phyloP scores from a whole-genome alignment of 1,140 invertebrate species.

The Brachionus paranguensis region DNA sequence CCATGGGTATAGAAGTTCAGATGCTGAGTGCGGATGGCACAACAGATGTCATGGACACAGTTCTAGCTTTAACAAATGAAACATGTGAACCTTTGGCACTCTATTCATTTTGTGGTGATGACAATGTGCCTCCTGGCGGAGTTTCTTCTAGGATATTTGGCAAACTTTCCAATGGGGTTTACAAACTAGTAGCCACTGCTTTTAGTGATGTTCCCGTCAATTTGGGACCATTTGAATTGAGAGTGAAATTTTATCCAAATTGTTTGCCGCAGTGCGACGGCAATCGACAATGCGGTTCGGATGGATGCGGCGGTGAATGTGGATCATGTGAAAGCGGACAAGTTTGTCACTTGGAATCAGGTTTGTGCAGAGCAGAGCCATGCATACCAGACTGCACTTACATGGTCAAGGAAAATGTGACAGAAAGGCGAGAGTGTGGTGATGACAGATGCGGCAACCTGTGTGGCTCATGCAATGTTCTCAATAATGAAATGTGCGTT shows the following conservation, averaged over 20 bases:
- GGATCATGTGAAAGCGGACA: neutral
- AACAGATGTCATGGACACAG: slow-evolving; percentile 1
- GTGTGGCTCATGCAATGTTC: neutral
- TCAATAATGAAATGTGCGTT: slow-evolving; percentile 12
- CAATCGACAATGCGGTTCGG: neutral
- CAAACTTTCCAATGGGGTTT: neutral
- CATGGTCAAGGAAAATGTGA: neutral
- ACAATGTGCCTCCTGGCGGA: neutral
- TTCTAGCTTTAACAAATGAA: neutral
- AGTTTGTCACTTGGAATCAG: neutral
- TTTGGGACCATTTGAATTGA: neutral
- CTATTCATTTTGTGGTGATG: slow-evolving; percentile 14
- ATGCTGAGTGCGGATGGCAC: neutral
- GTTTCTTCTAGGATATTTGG: neutral
- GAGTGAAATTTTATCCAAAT: neutral
- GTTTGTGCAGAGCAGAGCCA: neutral
- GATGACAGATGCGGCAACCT: neutral
- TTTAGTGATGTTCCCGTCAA: neutral
- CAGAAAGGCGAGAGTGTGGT: neutral
- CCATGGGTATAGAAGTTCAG: neutral
- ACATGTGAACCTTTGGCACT: neutral
- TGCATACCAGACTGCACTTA: neutral
- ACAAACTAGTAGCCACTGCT: neutral
- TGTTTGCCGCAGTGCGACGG: neutral
- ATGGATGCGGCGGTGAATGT: slow-evolving; percentile 3